These are phyloP conservation scores for Diploscapter pachys DNA, from an alignment of 1,140 invertebrate genomes.

Conservation along the genomic window DNA sequence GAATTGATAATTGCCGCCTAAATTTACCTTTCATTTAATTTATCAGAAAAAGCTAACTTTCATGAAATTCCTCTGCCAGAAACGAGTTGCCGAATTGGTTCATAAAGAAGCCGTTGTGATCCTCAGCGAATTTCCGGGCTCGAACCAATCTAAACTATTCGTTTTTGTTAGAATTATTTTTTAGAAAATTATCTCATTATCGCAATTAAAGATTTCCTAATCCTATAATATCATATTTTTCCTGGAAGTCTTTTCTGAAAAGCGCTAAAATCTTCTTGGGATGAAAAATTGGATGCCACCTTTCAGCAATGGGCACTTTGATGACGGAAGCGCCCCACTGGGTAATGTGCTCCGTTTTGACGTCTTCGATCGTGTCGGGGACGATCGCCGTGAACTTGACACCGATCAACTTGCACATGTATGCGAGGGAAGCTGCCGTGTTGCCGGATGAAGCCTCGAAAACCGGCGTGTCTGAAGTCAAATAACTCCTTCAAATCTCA, in stretches of 20 bases:
- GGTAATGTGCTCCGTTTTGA: conserved; percentile 28
- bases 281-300: background rate
- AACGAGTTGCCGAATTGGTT: conserved; percentile 45
- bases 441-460: conserved; percentile 45
- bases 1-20: conserved; percentile 23
- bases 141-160: conserved; percentile 8
- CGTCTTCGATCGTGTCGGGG: conserved; percentile 32
- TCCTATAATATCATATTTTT: too few relatives aligned
- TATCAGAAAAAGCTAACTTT: conserved; percentile 30
- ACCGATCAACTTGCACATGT: conserved; percentile 40
- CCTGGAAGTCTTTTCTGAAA: background rate
- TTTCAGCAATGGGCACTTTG: conserved; percentile 27
- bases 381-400: conserved; percentile 35
- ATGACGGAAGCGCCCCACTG: conserved; percentile 27
- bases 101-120: conserved; percentile 40
- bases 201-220: too few relatives aligned
- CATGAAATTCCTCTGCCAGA: conserved; percentile 41
- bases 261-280: background rate
- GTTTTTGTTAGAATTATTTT: too few relatives aligned
- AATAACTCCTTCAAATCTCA: background rate
- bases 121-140: conserved; percentile 19
- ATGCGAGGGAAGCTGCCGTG: conserved; percentile 37
- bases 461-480: conserved; percentile 31
- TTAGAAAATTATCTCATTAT: too few relatives aligned
- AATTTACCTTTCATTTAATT: background rate